Conservation (phyloP, 2,888 invertebrate species). For the Chloromyia formosa region DNA sequence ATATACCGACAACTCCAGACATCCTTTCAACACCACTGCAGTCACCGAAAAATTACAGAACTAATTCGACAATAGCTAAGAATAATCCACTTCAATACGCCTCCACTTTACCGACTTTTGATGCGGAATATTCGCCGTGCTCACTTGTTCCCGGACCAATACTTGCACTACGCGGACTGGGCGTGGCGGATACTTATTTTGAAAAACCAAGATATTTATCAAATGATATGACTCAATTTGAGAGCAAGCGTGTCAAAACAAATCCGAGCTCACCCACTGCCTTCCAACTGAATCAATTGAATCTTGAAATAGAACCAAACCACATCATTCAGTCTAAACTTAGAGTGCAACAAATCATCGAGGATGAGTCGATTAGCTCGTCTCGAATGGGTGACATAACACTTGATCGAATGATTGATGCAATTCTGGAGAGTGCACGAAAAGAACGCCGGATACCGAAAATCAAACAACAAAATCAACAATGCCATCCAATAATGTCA, state of each 20-base stretch:
- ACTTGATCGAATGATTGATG: slow-evolving; percentile 63
- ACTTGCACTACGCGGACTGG: slow-evolving; percentile 60
- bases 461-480: slow-evolving; percentile 52
- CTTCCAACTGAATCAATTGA: background rate
- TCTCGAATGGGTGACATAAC: slow-evolving; percentile 62
- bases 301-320: background rate
- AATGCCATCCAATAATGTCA: slow-evolving; percentile 53
- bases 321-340: background rate
- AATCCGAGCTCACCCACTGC: background rate
- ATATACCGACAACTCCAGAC: slow-evolving; percentile 54
- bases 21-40: slow-evolving; percentile 47
- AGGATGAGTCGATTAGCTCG: slow-evolving; percentile 56
- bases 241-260: slow-evolving; percentile 46
- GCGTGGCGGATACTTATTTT: slow-evolving; percentile 62
- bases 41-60: slow-evolving; percentile 34
- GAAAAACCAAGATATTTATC: slow-evolving; percentile 62
- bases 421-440: slow-evolving; percentile 62
- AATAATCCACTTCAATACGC: slow-evolving; percentile 50
- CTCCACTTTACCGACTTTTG: slow-evolving; percentile 53
- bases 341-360: background rate
- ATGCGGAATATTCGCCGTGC: slow-evolving; percentile 63
- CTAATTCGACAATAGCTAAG: slow-evolving; percentile 47
- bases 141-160: slow-evolving; percentile 59
- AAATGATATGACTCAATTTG: slow-evolving; percentile 45
- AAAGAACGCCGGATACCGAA: slow-evolving; percentile 56